These are phyloP conservation scores for Oligia fasciuncula DNA, from an alignment of 2,888 invertebrate species.

Conservation along the genomic window DNA sequence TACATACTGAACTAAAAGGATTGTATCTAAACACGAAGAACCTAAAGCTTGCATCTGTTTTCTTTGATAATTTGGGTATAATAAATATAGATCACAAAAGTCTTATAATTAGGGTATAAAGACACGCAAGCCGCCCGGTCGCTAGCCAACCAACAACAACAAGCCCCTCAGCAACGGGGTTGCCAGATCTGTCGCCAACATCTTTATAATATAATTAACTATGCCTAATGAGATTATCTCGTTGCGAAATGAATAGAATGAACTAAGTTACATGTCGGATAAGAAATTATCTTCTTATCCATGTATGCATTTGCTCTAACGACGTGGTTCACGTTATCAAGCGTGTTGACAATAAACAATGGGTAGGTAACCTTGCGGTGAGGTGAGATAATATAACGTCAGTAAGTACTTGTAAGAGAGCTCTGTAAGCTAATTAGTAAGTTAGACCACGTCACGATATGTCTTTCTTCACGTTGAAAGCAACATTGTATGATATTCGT, in stretches of 20 bases:
- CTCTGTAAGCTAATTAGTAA: slow-evolving; percentile 67
- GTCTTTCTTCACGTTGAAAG: slow-evolving; percentile 1
- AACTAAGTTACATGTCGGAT: slow-evolving; percentile 37
- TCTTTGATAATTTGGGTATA: too few species aligned
- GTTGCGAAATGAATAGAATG: slow-evolving; percentile 39
- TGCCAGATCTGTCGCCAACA: too few species aligned
- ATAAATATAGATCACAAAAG: too few species aligned
- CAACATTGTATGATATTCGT: background rate
- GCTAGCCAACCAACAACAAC: too few species aligned
- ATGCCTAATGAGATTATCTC: slow-evolving; percentile 28
- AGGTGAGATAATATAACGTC: slow-evolving; percentile 74
- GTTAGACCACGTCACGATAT: slow-evolving; percentile 39
- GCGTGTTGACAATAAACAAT: slow-evolving; percentile 83
- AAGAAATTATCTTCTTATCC: slow-evolving; percentile 53
- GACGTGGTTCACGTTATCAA: slow-evolving; percentile 77
- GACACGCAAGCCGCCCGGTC: too few species aligned
- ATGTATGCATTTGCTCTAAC: slow-evolving; percentile 47
- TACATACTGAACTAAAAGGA: background rate
- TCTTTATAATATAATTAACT: background rate
- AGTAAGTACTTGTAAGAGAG: slow-evolving; percentile 69
- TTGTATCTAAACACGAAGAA: background rate
- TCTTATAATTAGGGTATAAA: too few species aligned
- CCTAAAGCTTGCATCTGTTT: background rate
- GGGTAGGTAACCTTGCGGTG: slow-evolving; percentile 80
- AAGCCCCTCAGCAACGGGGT: too few species aligned